Base-by-base conservation (phyloP, 2,888 invertebrate genomes). In the Latrodectus hesperus region DNA sequence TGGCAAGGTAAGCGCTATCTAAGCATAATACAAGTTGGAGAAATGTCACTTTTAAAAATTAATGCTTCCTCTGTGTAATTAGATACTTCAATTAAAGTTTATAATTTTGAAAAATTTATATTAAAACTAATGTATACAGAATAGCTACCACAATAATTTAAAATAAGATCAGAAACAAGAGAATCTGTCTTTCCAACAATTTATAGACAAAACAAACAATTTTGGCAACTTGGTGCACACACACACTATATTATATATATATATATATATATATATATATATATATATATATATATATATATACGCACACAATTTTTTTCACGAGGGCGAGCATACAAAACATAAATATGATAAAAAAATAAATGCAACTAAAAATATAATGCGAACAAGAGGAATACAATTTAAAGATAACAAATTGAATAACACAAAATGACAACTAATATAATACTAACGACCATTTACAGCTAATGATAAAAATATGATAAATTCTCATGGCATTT, bases 181-280 rank as follows among this genome's bases (percentile, higher is more conserved):
- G n/a, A 67, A 82, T 87, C 68, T 77, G 67, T 49, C 60, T 73
- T 72, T 70, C 70, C 53, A 67, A 49, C 60, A 26, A 75, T 67
- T 17, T 60, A 51, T 67, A 84, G 64, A 84, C 79, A 88, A 81
- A 86, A 78, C 73, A 72, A 52, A 85, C 60, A 70, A 78, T 75
- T 88, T 88, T 88, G 88, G 88, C 88, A 84, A 88, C 88, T 83
- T 79, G 55, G 84, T 88, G 88, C 84, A 84, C 82, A 60, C 10
- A n/a, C 55, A 55, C 16, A 55, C 16, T n/a, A n/a, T n/a, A n/a
- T n/a, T n/a, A n/a, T n/a, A n/a, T n/a, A 55, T 6, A 55, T 3
- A 55, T 55, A 55, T 16, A 55, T 55, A 55, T 14, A 55, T 55
- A 55, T 55, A 55, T 16, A 55, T 55, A 55, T 16, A 55, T 55